Conservation (phyloP, 2,888 invertebrate species). For the Liposcelis brunnea region DNA sequence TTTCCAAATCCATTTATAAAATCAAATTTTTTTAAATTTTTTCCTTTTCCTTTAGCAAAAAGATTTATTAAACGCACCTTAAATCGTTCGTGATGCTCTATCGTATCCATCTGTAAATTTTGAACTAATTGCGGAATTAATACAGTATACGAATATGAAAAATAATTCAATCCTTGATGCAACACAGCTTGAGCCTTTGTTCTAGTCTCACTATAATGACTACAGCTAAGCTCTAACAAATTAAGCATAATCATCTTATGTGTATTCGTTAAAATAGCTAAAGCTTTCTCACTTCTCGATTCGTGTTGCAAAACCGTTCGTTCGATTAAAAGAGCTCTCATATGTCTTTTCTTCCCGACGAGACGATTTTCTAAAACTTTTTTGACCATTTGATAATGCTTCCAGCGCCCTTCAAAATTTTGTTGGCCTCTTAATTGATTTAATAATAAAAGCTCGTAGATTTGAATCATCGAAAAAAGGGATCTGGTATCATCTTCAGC, state of each 20-base stretch:
- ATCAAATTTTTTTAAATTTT: too few relatives aligned
- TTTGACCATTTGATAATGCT: slow-evolving; percentile 44
- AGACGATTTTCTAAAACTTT: slow-evolving; percentile 43
- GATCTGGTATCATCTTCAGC: slow-evolving; percentile 68
- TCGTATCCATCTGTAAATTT: slow-evolving; percentile 40
- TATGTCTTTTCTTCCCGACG: slow-evolving; percentile 39
- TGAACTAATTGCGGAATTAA: slow-evolving; percentile 43
- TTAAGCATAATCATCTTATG: slow-evolving; percentile 42
- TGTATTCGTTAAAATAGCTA: slow-evolving; percentile 35
- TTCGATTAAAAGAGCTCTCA: slow-evolving; percentile 45
- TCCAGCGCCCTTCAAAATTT: slow-evolving; percentile 45
- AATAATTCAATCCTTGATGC: slow-evolving; percentile 40
- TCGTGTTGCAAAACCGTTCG: slow-evolving; percentile 48
- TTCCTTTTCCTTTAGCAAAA: too few relatives aligned
- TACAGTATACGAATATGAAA: slow-evolving; percentile 50
- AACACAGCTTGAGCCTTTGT: slow-evolving; percentile 47
- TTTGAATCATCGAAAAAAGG: slow-evolving; percentile 26
- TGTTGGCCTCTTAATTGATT: slow-evolving; percentile 33
- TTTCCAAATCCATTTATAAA: too few relatives aligned
- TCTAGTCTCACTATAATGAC: slow-evolving; percentile 52
- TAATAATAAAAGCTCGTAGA: slow-evolving; percentile 45
- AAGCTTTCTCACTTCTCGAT: slow-evolving; percentile 25
- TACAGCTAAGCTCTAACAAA: slow-evolving; percentile 42
- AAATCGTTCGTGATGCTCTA: slow-evolving; percentile 45
- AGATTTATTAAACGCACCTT: slow-evolving; percentile 33